These are phyloP conservation scores for Tipula vernalis DNA, from an alignment of 2,888 invertebrate species.

Conservation along the genomic window DNA sequence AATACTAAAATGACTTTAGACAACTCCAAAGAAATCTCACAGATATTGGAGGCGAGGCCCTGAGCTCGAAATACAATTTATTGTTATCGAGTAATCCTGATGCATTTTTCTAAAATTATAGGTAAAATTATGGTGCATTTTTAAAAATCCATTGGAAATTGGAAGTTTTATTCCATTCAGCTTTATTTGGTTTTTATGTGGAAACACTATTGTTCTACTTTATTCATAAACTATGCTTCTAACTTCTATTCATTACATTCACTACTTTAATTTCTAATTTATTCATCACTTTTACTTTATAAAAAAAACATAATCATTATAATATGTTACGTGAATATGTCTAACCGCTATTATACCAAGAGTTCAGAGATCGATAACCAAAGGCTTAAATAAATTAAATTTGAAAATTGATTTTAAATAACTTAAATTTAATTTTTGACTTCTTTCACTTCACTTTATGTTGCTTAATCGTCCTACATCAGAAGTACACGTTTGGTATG, in stretches of 20 bases:
- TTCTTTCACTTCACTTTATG: neutral
- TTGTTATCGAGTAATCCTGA: too few species aligned
- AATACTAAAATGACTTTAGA: too few species aligned
- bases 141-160: too few species aligned
- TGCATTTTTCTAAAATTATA: too few species aligned
- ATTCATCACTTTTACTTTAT: neutral
- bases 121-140: too few species aligned
- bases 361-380: neutral
- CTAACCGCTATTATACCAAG: neutral
- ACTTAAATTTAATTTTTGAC: neutral
- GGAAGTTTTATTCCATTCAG: too few species aligned
- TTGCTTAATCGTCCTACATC: too few species aligned
- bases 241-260: neutral
- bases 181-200: too few species aligned
- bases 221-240: neutral
- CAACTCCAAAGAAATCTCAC: too few species aligned
- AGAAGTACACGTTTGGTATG: too few species aligned
- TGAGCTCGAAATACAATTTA: too few species aligned
- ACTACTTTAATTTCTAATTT: neutral
- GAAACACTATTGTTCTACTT: neutral
- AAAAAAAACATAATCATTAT: neutral
- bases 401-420: neutral
- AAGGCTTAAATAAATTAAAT: neutral
- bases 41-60: too few species aligned
- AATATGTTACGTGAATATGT: neutral